Evolutionary conservation across 2,113 vertebrate genomes (phyloP).

Genomic region (Baryphthengus martii): DNA sequence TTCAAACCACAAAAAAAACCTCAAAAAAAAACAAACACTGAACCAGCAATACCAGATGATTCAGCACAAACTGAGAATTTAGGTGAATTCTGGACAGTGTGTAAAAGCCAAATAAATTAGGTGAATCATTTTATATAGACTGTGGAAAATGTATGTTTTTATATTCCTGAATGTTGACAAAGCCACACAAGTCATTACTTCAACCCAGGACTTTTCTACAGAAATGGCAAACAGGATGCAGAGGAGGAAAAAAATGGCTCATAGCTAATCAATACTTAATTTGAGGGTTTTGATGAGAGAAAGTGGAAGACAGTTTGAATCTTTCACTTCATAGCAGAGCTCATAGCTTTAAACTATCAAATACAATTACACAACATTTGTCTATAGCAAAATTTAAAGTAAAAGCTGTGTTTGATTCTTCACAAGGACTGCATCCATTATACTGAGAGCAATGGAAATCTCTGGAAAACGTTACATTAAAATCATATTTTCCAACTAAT

Average conservation of each 20-base stretch:
- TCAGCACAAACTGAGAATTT: not conserved
- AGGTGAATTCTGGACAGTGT: not conserved
- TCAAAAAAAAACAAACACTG: not conserved
- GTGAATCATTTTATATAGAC: not conserved
- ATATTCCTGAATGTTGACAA: not conserved
- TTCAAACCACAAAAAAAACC: not conserved
- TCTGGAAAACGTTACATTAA: not conserved
- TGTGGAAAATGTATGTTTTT: not conserved
- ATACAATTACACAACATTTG: not conserved
- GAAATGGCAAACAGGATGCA: not conserved
- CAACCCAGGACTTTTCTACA: not conserved
- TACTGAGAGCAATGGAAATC: not conserved
- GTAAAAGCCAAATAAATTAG: not conserved
- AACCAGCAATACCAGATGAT: not conserved
- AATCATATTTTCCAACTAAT: not conserved
- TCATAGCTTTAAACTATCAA: not conserved
- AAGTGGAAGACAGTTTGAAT: not conserved
- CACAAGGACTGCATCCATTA: not conserved
- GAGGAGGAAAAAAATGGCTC: not conserved
- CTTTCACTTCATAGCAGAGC: not conserved
- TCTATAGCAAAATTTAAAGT: not conserved
- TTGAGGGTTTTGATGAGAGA: not conserved
- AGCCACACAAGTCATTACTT: not conserved
- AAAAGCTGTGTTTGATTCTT: not conserved
- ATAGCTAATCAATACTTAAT: not conserved